Conservation (phyloP, 2,888 invertebrate species). For the Lamproptera curius region DNA sequence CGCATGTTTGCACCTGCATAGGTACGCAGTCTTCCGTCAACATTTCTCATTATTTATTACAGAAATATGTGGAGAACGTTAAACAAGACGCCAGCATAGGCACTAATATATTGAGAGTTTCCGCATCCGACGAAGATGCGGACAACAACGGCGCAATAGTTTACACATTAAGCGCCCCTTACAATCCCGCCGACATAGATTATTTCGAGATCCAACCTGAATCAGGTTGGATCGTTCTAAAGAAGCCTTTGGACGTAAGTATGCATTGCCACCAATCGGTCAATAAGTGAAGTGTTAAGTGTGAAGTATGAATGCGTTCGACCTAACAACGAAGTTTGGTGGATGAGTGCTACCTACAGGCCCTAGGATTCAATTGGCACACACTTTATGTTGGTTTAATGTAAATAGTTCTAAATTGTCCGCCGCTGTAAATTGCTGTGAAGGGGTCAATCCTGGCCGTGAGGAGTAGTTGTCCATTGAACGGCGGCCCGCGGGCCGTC, state of each 20-base stretch:
- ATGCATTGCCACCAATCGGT: slow-evolving; percentile 37
- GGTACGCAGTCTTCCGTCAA: slow-evolving; percentile 21
- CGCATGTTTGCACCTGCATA: slow-evolving; percentile 41
- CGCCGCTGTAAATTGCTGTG: slow-evolving; percentile 76
- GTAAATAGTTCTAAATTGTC: slow-evolving; percentile 77
- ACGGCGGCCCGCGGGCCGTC: slow-evolving; percentile 35
- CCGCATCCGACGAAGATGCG: slow-evolving; percentile 97
- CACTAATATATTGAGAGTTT: slow-evolving; percentile 95
- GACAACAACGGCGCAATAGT: slow-evolving; percentile 97
- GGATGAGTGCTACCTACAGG: slow-evolving; percentile 78
- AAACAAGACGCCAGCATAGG: slow-evolving; percentile 98
- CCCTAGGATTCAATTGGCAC: slow-evolving; percentile 79
- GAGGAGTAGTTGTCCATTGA: slow-evolving; percentile 70
- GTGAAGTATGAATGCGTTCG: slow-evolving; percentile 70
- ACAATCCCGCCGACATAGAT: slow-evolving; percentile 92
- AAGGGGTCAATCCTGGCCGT: slow-evolving; percentile 73
- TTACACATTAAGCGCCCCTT: slow-evolving; percentile 93
- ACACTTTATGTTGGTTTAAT: slow-evolving; percentile 68
- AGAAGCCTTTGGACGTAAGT: slow-evolving; percentile 98
- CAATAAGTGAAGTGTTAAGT: slow-evolving; percentile 51
- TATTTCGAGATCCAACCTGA: slow-evolving; percentile 98
- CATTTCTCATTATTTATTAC: slow-evolving; percentile 56
- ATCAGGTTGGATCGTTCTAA: slow-evolving; percentile 97
- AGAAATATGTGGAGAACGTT: slow-evolving; percentile 98
- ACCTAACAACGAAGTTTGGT: slow-evolving; percentile 73